A percentile compares a stretch with the other conserved stretches of the same genome.
These are phyloP conservation scores for Saguinus imperator DNA, from an alignment of 2,113 vertebrate species.

Conservation along the genomic window DNA sequence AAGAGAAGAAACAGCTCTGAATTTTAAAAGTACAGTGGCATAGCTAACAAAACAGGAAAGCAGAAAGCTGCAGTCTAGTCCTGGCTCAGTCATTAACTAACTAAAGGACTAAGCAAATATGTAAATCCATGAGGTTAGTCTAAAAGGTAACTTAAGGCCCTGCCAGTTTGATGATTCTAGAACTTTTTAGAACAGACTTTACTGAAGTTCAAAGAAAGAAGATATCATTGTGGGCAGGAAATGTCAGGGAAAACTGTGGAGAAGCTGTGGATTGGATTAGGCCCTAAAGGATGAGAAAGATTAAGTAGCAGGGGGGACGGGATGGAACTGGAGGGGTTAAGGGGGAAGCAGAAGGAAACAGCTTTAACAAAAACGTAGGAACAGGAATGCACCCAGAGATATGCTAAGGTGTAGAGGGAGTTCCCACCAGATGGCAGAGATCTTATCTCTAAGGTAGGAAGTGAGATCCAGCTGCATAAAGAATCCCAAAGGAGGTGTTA, in stretches of 20 bases:
- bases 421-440: conserved; percentile 37
- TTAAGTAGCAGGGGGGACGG: conserved; percentile 15
- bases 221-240: conserved; percentile 29
- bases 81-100: neutral
- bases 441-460: conserved; percentile 59
- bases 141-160: neutral
- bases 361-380: conserved; percentile 3
- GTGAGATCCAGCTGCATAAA: conserved; percentile 10
- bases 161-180: neutral
- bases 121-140: neutral
- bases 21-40: neutral
- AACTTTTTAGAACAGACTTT: conserved; percentile 24
- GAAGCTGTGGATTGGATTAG: neutral
- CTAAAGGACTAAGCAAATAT: neutral
- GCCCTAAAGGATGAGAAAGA: conserved; percentile 39
- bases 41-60: neutral
- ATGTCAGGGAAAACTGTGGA: neutral
- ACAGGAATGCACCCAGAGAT: conserved; percentile 35
- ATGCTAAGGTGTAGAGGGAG: neutral
- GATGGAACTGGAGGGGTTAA: neutral
- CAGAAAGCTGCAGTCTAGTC: neutral
- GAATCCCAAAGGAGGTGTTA: conserved; percentile 33
- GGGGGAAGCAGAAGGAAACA: neutral
- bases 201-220: conserved; percentile 52
- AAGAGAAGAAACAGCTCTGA: neutral